phyloP scores from a whole-genome alignment of 2,113 vertebrate genomes.

The Hepsetus odoe region DNA sequence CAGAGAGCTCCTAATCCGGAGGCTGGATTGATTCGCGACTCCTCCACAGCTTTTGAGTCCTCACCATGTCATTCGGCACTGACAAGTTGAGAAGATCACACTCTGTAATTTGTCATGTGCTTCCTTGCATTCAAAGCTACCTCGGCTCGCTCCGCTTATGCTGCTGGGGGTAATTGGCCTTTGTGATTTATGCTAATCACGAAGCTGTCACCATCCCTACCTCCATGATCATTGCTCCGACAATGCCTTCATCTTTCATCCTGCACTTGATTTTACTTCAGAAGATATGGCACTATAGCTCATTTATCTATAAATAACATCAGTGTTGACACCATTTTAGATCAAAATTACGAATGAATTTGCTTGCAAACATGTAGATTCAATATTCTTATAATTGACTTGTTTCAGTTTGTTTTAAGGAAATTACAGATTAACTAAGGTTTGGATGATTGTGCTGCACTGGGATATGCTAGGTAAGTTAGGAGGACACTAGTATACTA shows the following conservation, averaged over 20 bases:
- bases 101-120: conserved; percentile 71
- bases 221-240: not conserved
- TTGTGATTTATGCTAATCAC: conserved; percentile 45
- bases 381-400: not conserved
- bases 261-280: not conserved
- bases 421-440: not conserved
- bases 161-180: conserved; percentile 43
- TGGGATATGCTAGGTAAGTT: too few species aligned
- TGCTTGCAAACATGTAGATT: not conserved
- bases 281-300: not conserved
- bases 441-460: not conserved
- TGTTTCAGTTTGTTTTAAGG: not conserved
- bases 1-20: conserved; percentile 71
- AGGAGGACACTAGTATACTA: too few species aligned
- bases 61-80: conserved; percentile 61
- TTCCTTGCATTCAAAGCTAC: conserved; percentile 71
- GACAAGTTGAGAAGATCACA: conserved; percentile 65
- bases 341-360: not conserved
- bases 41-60: conserved; percentile 60
- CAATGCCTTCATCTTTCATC: conserved; percentile 14
- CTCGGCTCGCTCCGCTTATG: conserved; percentile 30
- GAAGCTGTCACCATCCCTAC: conserved; percentile 6
- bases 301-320: not conserved
- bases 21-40: conserved; percentile 70
- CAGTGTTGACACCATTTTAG: not conserved